Evolutionary conservation across 2,797 vertebrate species (phyloP).

Genomic region (Neopelma chrysocephalum): DNA sequence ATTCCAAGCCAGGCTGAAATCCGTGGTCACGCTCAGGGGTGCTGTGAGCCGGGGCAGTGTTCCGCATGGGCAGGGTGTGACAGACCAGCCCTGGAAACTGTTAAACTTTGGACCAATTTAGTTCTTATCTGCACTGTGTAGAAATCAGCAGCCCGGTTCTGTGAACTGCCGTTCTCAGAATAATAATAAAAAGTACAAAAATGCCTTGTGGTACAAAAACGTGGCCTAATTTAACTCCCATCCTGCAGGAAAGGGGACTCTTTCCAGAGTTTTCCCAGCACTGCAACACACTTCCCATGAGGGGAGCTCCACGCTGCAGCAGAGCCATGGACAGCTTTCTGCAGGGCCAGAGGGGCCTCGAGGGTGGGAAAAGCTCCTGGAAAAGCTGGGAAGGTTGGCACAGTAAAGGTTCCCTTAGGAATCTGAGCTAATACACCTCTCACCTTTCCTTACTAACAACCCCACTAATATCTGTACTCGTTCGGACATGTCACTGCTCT

Average conservation of each 20-base stretch:
- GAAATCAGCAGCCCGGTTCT: background rate
- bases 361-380: background rate
- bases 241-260: background rate
- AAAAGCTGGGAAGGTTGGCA: background rate
- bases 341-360: background rate
- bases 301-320: background rate
- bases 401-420: background rate
- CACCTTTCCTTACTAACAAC: background rate
- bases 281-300: rapidly evolving
- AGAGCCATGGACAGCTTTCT: background rate
- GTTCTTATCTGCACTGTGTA: background rate
- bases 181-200: background rate
- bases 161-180: background rate
- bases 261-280: background rate
- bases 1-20: background rate
- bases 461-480: background rate
- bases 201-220: background rate
- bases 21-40: rapidly evolving
- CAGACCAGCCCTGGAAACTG: background rate
- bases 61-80: background rate
- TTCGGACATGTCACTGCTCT: background rate
- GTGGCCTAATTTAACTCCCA: background rate
- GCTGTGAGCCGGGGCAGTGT: rapidly evolving
- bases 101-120: background rate
- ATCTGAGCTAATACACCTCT: background rate